A percentile compares a stretch with the other conserved stretches of the same genome.
Conservation (phyloP, 2,113 vertebrate genomes). For the Anoplopoma fimbria region DNA sequence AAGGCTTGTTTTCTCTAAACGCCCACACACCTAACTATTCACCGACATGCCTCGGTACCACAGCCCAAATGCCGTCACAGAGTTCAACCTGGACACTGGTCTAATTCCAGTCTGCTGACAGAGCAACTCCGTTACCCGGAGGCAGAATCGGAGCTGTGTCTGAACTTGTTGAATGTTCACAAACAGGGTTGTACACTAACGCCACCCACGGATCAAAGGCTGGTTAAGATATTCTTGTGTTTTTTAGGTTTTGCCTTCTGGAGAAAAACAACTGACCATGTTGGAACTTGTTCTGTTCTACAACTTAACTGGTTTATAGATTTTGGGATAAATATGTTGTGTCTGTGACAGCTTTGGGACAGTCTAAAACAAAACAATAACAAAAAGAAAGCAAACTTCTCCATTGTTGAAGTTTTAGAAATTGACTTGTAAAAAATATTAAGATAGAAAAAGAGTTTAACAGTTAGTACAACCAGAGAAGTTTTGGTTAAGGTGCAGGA, state of each 20-base stretch:
- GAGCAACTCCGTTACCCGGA: slow-evolving; percentile 46
- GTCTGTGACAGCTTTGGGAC: neutral
- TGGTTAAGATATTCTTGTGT: neutral
- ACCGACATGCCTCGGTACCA: slow-evolving; percentile 23
- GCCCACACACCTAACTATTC: slow-evolving; percentile 28
- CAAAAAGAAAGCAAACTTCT: neutral
- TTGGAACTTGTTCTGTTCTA: neutral
- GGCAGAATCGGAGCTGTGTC: slow-evolving; percentile 35
- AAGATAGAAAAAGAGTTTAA: neutral
- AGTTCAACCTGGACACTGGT: slow-evolving; percentile 43
- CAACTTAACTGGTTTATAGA: neutral
- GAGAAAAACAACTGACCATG: neutral
- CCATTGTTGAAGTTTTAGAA: neutral
- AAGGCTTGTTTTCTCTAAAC: neutral
- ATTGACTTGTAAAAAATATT: neutral
- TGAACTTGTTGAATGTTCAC: slow-evolving; percentile 58
- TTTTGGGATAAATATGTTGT: neutral
- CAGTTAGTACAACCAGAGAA: neutral
- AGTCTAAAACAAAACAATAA: neutral
- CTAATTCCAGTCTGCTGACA: slow-evolving; percentile 74
- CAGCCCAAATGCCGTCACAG: slow-evolving; percentile 36
- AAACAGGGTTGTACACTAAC: slow-evolving; percentile 15
- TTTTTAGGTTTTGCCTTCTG: neutral
- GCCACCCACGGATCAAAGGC: slow-evolving; percentile 6
- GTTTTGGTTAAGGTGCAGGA: neutral